A percentile compares a stretch with the other conserved stretches of the same genome.
Evolutionary conservation across 2,888 invertebrate species (phyloP).

Genomic region (Tinea pellionella): DNA sequence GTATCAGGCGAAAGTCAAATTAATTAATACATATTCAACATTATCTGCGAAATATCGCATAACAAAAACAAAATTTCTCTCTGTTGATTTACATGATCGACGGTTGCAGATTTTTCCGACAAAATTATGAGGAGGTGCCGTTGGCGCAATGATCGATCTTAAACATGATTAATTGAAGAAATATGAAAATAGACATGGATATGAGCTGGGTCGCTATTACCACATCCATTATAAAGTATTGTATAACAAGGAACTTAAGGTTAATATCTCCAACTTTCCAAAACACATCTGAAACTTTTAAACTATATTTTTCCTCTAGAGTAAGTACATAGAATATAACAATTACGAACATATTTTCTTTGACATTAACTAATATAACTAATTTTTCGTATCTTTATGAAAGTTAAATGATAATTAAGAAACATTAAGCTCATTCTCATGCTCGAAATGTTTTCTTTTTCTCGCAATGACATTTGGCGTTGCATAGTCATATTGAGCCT

Average conservation of each 20-base stretch:
- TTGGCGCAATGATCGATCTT: slow-evolving; percentile 11
- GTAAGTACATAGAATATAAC: neutral
- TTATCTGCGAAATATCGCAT: slow-evolving; percentile 7
- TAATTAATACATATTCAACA: slow-evolving; percentile 14
- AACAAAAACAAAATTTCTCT: slow-evolving; percentile 12
- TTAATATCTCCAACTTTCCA: slow-evolving; percentile 10
- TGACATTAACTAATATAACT: neutral
- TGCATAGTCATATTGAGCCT: slow-evolving; percentile 10
- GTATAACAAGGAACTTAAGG: slow-evolving; percentile 7
- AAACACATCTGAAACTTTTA: neutral
- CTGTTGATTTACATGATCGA: slow-evolving; percentile 13
- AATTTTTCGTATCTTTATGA: neutral
- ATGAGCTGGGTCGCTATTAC: neutral
- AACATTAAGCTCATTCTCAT: slow-evolving; percentile 8
- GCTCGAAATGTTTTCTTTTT: slow-evolving; percentile 9
- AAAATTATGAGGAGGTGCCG: slow-evolving; percentile 14
- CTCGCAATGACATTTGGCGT: slow-evolving; percentile 11
- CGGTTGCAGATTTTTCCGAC: slow-evolving; percentile 7
- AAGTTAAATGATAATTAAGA: slow-evolving; percentile 3
- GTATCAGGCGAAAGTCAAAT: slow-evolving; percentile 9
- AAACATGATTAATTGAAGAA: slow-evolving; percentile 14
- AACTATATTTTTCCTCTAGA: neutral
- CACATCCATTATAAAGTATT: slow-evolving; percentile 3
- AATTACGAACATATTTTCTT: neutral
- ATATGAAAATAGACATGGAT: slow-evolving; percentile 13